Conservation (phyloP, 2,888 invertebrate species). For the Heliconius erato region DNA sequence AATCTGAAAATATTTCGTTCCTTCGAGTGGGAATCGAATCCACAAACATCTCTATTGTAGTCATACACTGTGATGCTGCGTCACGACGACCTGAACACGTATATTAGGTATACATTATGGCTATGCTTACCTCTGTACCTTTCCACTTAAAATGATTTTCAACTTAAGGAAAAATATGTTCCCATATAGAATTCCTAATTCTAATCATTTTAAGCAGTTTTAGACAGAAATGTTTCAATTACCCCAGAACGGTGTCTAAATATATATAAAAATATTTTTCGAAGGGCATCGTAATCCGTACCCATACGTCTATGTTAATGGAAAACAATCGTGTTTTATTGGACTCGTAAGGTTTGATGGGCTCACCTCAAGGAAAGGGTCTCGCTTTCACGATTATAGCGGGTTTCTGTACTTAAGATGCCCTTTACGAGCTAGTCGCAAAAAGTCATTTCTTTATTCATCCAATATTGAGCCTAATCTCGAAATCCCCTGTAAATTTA, state of each 20-base stretch:
- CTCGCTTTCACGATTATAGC: slow-evolving; percentile 77
- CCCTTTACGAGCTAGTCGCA: slow-evolving; percentile 74
- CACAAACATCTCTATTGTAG: too few relatives aligned
- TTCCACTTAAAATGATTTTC: background rate
- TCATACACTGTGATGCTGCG: too few relatives aligned
- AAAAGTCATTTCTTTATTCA: slow-evolving; percentile 72
- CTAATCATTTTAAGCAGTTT: background rate
- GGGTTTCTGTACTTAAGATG: slow-evolving; percentile 78
- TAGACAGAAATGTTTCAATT: background rate
- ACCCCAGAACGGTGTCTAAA: too few relatives aligned
- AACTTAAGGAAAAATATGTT: background rate
- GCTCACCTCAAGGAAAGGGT: slow-evolving; percentile 80
- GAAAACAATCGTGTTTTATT: slow-evolving; percentile 85
- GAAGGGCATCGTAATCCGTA: slow-evolving; percentile 30
- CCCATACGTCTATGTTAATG: slow-evolving; percentile 74
- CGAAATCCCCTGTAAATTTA: slow-evolving; percentile 36
- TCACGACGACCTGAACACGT: too few relatives aligned
- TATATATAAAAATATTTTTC: slow-evolving; percentile 42
- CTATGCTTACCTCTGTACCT: background rate
- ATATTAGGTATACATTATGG: too few relatives aligned
- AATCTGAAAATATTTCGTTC: too few relatives aligned
- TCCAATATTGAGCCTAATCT: slow-evolving; percentile 47
- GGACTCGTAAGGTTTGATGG: slow-evolving; percentile 83
- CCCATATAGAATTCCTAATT: background rate
- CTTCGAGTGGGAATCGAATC: too few relatives aligned